These are phyloP conservation scores for Pheosia tremula DNA, from an alignment of 2,888 invertebrate species.

Conservation along the genomic window DNA sequence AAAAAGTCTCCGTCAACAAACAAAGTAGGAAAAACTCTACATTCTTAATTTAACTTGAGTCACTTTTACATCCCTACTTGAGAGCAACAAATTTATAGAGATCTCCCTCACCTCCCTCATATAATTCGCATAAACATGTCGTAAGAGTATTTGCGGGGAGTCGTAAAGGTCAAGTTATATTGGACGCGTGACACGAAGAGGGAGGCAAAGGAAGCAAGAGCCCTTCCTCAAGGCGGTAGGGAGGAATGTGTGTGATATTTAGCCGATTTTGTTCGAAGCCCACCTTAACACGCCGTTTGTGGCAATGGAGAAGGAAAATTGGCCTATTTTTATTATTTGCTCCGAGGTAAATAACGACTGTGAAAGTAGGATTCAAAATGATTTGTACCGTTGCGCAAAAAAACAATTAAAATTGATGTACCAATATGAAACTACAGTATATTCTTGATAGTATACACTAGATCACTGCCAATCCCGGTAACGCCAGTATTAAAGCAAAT, in stretches of 20 bases:
- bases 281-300: constrained; percentile 79
- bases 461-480: too few relatives aligned
- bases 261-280: constrained; percentile 61
- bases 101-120: constrained; percentile 29
- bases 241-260: constrained; percentile 71
- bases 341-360: constrained; percentile 19
- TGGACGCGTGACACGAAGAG: constrained; percentile 67
- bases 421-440: too few relatives aligned
- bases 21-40: constrained; percentile 78
- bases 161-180: constrained; percentile 47
- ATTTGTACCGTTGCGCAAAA: too few relatives aligned
- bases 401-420: too few relatives aligned
- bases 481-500: too few relatives aligned
- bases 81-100: constrained; percentile 47
- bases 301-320: constrained; percentile 57
- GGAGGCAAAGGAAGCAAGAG: constrained; percentile 70
- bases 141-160: constrained; percentile 26
- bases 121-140: constrained; percentile 15
- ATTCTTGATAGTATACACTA: too few relatives aligned
- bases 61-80: constrained; percentile 80
- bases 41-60: constrained; percentile 85
- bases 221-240: constrained; percentile 74
- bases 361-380: not conserved
- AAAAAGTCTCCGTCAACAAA: constrained; percentile 81
- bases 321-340: constrained; percentile 38